Base-by-base conservation (phyloP, 1,140 invertebrate species). In the Steinernema khuongi region DNA sequence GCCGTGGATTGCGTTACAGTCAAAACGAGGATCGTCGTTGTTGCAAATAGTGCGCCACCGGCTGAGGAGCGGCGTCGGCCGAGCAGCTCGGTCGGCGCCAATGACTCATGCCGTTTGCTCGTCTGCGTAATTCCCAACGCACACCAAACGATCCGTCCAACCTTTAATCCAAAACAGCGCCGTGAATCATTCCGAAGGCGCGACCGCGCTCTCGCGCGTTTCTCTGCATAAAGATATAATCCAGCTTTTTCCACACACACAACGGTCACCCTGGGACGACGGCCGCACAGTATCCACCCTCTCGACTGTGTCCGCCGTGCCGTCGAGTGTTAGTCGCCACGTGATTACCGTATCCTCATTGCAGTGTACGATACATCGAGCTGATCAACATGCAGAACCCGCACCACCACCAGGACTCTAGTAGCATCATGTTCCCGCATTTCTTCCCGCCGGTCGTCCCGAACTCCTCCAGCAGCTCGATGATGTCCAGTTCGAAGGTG, bases 331-430 rank as follows among this genome's bases (percentile, higher is more conserved):
- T 60, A n/a, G n/a, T 7, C 19, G 50, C 50, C 11, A 60, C 26
- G 7, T 60, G 4, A 4, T 17, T 60, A 11, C 50, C 50, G 11
- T 60, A 11, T 60, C 50, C 14, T 22, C n/a, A n/a, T 60, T 60
- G 14, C 50, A 60, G 50, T n/a, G 50, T 60, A 11, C 50, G 50
- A n/a, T 60, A 60, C 50, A 60, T 60, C 50, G 50, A 60, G 19
- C 50, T 60, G 50, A 60, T 60, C 50, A 60, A 60, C 50, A 60
- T 60, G 50, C 50, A 60, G 50, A 60, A 60, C 50, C 19, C 50
- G 4, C 50, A 60, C 50, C 50, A 60, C 50, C 50, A 60, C 19
- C 7, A 7, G 7, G 50, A 60, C 50, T 60, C 50, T 26, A 26
- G 14, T 22, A 22, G 50, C 4, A 7, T 60, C 4, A 60, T 60